Conservation (phyloP, 1,140 invertebrate genomes). For the Akabosia matsudoensis region DNA sequence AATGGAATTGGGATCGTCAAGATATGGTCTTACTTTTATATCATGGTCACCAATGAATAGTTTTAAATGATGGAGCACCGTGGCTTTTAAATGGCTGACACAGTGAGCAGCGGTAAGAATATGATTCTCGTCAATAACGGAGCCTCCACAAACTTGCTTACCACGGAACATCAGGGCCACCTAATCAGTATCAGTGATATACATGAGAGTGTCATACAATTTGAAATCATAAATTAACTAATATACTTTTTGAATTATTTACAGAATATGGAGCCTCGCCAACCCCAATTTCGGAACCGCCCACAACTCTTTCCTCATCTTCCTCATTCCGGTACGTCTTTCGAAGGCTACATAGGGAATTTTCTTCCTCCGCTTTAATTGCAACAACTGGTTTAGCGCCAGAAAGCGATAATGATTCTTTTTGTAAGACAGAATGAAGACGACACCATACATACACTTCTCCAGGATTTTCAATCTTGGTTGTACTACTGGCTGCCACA, state of each 20-base stretch:
- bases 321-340: background rate
- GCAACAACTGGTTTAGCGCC: background rate
- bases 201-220: no score
- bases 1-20: background rate
- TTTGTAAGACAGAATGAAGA: background rate
- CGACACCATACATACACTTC: conserved; percentile 1
- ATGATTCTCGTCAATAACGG: background rate
- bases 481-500: background rate
- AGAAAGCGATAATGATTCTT: background rate
- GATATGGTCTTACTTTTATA: conserved; percentile 16
- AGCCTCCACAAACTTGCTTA: background rate
- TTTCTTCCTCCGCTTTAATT: background rate
- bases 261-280: conserved; percentile 4
- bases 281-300: background rate
- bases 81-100: conserved; percentile 12
- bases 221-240: background rate
- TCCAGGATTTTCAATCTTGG: background rate
- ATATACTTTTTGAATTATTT: no score
- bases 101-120: conserved; percentile 7
- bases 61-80: background rate
- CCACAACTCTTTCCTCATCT: background rate
- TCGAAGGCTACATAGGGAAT: background rate
- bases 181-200: no score
- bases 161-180: no score
- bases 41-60: conserved; percentile 8